Conservation (phyloP, 2,888 invertebrate species). For the Rhyacophila evoluta region DNA sequence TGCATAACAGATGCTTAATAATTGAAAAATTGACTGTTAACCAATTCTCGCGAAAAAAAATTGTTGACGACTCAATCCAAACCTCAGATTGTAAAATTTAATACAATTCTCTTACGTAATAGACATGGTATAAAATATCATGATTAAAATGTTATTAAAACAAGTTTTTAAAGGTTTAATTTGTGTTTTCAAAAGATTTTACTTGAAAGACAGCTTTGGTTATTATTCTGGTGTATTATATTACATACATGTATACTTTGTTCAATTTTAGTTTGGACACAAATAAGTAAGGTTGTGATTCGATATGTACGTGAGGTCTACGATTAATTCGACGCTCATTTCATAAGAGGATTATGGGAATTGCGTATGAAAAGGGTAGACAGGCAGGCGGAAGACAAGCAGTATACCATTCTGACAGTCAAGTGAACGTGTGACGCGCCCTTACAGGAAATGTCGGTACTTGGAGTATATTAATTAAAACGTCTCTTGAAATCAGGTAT, state of each 20-base stretch:
- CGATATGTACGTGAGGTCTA: neutral
- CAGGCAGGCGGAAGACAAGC: neutral
- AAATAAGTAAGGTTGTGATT: neutral
- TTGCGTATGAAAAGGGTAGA: slow-evolving; percentile 16
- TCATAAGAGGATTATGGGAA: slow-evolving; percentile 10
- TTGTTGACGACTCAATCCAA: too few relatives aligned
- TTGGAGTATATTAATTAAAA: neutral
- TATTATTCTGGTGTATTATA: too few relatives aligned
- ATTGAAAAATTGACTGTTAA: too few relatives aligned
- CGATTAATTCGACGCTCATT: slow-evolving; percentile 2
- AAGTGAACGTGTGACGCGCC: slow-evolving; percentile 15
- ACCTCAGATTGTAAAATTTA: too few relatives aligned
- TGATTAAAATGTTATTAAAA: too few relatives aligned
- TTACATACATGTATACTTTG: neutral
- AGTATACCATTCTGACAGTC: slow-evolving; percentile 14
- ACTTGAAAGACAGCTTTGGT: too few relatives aligned
- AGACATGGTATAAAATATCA: too few relatives aligned
- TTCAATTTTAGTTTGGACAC: neutral
- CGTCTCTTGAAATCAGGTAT: slow-evolving; percentile 9
- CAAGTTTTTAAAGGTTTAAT: too few relatives aligned
- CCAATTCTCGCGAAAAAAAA: too few relatives aligned
- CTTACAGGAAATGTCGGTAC: neutral
- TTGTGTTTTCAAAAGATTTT: too few relatives aligned
- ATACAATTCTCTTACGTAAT: too few relatives aligned
- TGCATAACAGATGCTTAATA: too few relatives aligned